Percentiles rank a stretch among this genome's conserved stretches.
Evolutionary conservation across 2,888 invertebrate genomes (phyloP).

Genomic region (Flexamia atlantica): DNA sequence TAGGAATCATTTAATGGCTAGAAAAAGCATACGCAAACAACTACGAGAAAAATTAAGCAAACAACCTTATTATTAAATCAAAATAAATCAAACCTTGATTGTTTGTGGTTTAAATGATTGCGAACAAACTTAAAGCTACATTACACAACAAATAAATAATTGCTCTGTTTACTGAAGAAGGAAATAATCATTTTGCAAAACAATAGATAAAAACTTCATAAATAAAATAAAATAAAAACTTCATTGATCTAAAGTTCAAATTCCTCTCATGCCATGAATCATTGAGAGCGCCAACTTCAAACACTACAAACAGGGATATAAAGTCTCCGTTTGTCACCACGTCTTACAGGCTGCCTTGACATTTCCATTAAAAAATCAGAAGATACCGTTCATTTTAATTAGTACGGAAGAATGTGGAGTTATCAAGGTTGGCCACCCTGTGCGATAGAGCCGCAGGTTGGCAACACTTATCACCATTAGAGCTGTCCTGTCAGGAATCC

Average conservation of each 20-base stretch:
- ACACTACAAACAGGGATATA: conserved; percentile 10
- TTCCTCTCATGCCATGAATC: background rate
- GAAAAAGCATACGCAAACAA: no score
- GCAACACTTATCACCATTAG: conserved; percentile 28
- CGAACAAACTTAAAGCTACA: no score
- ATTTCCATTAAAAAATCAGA: conserved; percentile 9
- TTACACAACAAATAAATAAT: no score
- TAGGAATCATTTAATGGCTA: no score
- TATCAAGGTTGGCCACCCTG: conserved; percentile 51
- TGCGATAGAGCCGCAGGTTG: conserved; percentile 4
- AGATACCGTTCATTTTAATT: conserved; percentile 51
- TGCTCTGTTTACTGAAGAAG: no score
- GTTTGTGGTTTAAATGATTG: no score
- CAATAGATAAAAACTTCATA: no score
- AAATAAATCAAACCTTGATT: no score
- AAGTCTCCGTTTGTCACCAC: background rate
- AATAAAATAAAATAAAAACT: background rate
- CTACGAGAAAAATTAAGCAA: no score
- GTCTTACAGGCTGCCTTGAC: conserved; percentile 11
- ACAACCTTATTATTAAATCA: no score
- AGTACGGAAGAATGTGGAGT: conserved; percentile 35
- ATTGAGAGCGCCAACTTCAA: background rate
- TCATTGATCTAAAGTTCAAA: conserved; percentile 7
- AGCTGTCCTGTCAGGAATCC: background rate
- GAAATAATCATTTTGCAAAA: no score